Conservation (phyloP, 2,888 invertebrate genomes). For the Mimas tiliae region DNA sequence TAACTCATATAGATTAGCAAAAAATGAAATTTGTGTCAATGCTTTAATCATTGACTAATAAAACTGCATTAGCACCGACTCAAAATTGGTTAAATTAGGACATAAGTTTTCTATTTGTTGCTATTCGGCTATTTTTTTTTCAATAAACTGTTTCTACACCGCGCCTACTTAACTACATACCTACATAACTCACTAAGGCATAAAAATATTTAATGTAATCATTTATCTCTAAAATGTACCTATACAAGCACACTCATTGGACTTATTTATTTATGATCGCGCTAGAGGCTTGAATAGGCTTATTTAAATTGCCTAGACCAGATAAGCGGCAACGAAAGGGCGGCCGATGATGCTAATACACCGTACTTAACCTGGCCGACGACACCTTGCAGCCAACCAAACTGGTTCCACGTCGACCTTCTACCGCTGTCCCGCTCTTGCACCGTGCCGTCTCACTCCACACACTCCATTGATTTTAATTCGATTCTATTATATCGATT, state of each 20-base stretch:
- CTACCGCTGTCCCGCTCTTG: conserved; percentile 60
- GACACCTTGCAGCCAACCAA: conserved; percentile 80
- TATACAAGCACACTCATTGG: not conserved
- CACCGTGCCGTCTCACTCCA: conserved; percentile 68
- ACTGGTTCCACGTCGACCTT: conserved; percentile 80
- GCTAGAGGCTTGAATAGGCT: conserved; percentile 60
- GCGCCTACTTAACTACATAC: too few species aligned
- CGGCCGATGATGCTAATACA: conserved; percentile 79
- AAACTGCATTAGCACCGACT: too few species aligned
- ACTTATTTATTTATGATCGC: conserved; percentile 30
- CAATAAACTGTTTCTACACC: too few species aligned
- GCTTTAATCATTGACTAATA: too few species aligned
- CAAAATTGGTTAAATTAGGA: too few species aligned
- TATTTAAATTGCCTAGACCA: conserved; percentile 73
- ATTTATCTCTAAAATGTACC: not conserved
- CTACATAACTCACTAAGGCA: not conserved
- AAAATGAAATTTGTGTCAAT: too few species aligned
- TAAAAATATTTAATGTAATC: not conserved
- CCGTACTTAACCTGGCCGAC: conserved; percentile 78
- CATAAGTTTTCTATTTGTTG: too few species aligned
- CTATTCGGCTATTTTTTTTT: too few species aligned
- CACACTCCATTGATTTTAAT: conserved; percentile 70
- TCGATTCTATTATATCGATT: conserved; percentile 52
- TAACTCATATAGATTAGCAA: too few species aligned
- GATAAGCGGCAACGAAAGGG: conserved; percentile 81